Base-by-base conservation (phyloP, 64 coral and sea anemone genomes). In the Pachyseris speciosa region DNA sequence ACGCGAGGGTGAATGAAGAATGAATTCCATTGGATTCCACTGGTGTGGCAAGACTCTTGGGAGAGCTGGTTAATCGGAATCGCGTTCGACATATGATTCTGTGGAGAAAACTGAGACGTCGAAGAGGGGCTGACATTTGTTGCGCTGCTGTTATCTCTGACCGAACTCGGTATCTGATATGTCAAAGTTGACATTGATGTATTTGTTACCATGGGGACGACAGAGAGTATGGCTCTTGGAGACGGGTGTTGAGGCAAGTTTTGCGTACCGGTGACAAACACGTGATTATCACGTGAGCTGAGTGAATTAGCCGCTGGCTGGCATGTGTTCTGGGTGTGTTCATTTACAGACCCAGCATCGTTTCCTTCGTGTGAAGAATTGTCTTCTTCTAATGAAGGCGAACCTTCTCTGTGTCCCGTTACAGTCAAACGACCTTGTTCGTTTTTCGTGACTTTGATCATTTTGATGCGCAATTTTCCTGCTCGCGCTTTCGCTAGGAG, bases 341-440 rank as follows among this genome's bases (percentile, higher is more conserved):
- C 53, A 20, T 74, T 25, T 12, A 74, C 40, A 12, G 38, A 44
- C 37, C 39, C 22, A 26, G 39, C 42, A 40, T 55, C 75, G 22
- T 58, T 55, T 16, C 50, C 50, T 59, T 81, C 33, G 0, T 81
- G 9, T 7, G 53, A 61, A 12, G 29, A 27, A 38, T 40, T 81
- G 28, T 77, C 74, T 9, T 80, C 50, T 58, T 63, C 77, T 40
- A 81, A 53, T 9, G 77, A 81, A 26, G 77, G 77, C n/a, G 77
- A 81, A 11, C 77, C 77, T 22, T 81, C 77, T 27, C 77, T 60
- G 40, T 81, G 77, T 13, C 77, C 77, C 4, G 77, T 81, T 11
- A 81, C 77, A 25, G 77, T 81, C 34, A 81, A 81, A 26, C 77
- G 52, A 6, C 77, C 77, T 81, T 81, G 77, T 2, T 81, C 33